Conservation (phyloP, 1,140 invertebrate genomes). For the Aporrectodea caliginosa region DNA sequence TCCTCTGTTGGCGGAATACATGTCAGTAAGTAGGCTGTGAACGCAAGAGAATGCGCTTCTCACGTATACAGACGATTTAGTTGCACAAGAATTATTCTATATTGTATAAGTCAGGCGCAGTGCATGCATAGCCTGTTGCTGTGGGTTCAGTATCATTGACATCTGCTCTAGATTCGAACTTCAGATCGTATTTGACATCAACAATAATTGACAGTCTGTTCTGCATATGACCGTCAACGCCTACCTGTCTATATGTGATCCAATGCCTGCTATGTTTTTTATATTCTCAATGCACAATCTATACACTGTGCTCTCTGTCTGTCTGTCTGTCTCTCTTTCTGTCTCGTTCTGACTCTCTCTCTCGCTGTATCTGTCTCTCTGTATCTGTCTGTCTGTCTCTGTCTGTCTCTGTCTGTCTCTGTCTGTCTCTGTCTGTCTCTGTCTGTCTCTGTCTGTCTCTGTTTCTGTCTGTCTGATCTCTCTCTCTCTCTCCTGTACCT, state of each 20-base stretch:
- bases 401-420: neutral
- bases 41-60: no score
- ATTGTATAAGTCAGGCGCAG: neutral
- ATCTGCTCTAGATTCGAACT: neutral
- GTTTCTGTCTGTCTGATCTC: no score
- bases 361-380: conserved; percentile 12
- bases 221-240: neutral
- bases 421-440: neutral
- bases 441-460: no score
- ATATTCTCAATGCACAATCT: no score
- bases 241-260: conserved; percentile 37
- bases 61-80: neutral
- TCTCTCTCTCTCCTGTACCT: no score
- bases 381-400: conserved; percentile 24
- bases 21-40: no score
- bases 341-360: neutral
- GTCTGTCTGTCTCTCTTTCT: conserved; percentile 32
- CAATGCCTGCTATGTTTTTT: conserved; percentile 6
- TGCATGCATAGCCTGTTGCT: neutral
- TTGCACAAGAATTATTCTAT: neutral
- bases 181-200: neutral
- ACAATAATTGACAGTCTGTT: neutral
- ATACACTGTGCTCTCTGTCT: conserved; percentile 33
- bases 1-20: no score
- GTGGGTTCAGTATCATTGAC: neutral